Conservation (phyloP, 30 jellyfish, hydroid and myxozoan genomes). For the Turritopsis rubra region DNA sequence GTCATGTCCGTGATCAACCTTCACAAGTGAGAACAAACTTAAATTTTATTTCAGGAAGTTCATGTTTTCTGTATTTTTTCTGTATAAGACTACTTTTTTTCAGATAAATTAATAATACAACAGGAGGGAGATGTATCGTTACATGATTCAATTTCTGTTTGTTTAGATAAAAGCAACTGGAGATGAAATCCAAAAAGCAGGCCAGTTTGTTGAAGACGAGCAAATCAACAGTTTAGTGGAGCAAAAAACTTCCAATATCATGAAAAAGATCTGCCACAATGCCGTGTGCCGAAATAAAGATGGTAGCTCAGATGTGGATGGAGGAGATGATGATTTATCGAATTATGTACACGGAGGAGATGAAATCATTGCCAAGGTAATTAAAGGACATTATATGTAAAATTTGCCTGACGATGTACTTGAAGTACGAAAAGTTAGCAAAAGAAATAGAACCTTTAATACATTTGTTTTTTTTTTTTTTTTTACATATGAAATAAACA, state of each 20-base stretch:
- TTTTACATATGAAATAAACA: too few species aligned
- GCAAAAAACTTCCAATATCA: slow-evolving; percentile 21
- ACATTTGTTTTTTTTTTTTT: too few species aligned
- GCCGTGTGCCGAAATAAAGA: slow-evolving; percentile 28
- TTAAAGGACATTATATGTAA: background rate
- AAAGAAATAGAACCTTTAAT: too few species aligned
- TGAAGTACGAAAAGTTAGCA: background rate
- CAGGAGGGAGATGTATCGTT: too few species aligned
- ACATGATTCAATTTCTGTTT: too few species aligned
- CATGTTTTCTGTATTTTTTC: too few species aligned
- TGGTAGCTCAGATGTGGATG: slow-evolving; percentile 11
- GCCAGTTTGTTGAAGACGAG: background rate
- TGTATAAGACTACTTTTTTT: too few species aligned
- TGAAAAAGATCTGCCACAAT: slow-evolving; percentile 23
- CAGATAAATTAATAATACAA: too few species aligned
- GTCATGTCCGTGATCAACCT: background rate
- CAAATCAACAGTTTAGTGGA: background rate
- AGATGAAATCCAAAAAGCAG: background rate
- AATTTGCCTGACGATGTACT: too few species aligned
- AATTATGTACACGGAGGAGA: slow-evolving; percentile 34
- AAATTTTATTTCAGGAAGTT: too few species aligned
- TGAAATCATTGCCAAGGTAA: slow-evolving; percentile 33
- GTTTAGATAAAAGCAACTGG: slow-evolving; percentile 12
- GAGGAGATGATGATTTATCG: background rate
- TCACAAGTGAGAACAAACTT: background rate